Percentiles rank a stretch among this genome's conserved stretches.
These are phyloP conservation scores for Oryzias curvinotus DNA, from an alignment of 2,113 vertebrate genomes.

Conservation along the genomic window DNA sequence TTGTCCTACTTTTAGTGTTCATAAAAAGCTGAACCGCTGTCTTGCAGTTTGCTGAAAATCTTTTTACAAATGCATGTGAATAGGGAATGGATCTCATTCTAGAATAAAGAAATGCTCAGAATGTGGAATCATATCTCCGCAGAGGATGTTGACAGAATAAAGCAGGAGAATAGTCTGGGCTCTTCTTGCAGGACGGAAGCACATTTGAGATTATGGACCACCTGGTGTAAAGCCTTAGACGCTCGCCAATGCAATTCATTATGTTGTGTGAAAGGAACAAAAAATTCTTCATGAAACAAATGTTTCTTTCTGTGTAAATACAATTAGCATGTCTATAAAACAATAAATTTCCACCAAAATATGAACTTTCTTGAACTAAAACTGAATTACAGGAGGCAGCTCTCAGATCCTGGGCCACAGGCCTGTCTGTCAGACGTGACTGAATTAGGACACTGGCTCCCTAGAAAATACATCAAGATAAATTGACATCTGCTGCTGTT, in stretches of 20 bases:
- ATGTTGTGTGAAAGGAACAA: neutral
- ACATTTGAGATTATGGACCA: neutral
- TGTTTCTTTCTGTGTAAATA: no score
- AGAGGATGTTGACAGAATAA: neutral
- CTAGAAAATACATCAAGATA: constrained; percentile 21
- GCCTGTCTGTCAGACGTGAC: constrained; percentile 48
- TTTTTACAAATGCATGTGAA: neutral
- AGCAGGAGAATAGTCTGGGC: neutral
- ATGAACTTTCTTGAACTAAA: constrained; percentile 26
- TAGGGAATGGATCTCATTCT: neutral
- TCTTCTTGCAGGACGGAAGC: constrained; percentile 1
- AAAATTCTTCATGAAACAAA: neutral
- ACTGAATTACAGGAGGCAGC: constrained; percentile 33
- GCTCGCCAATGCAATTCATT: neutral
- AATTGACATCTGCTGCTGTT: constrained; percentile 32
- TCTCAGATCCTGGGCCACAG: constrained; percentile 36
- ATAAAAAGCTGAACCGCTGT: neutral
- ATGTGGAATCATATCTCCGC: neutral
- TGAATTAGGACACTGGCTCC: constrained; percentile 42
- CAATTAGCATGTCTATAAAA: no score
- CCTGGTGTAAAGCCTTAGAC: constrained; percentile 4
- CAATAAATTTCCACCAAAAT: no score
- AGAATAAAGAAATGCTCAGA: neutral
- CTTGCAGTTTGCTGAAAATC: neutral
- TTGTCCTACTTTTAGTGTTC: neutral